Percentiles rank a stretch among this genome's conserved stretches.
These are phyloP conservation scores for Harpagifer antarcticus DNA, from an alignment of 2,797 vertebrate genomes.

Conservation along the genomic window DNA sequence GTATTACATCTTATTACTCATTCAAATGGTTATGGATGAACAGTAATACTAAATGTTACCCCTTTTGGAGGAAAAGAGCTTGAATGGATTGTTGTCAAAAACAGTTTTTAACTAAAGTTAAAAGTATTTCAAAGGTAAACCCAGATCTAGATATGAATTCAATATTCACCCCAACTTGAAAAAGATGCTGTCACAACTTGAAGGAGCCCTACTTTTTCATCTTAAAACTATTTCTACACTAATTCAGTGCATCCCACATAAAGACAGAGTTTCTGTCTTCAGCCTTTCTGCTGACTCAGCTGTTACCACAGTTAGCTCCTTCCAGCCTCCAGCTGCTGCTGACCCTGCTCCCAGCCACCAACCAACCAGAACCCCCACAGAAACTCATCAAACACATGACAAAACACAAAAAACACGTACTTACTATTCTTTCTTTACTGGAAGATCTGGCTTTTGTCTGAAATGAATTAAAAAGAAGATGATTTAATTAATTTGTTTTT, in stretches of 20 bases:
- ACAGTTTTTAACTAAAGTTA: no score
- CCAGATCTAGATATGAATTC: neutral
- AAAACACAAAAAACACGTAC: slow-evolving; percentile 67
- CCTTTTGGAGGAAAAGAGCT: neutral
- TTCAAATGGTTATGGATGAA: neutral
- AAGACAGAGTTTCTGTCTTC: neutral
- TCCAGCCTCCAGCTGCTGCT: neutral
- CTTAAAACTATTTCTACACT: neutral
- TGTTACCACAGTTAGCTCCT: no score
- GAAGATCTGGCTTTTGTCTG: slow-evolving; percentile 92
- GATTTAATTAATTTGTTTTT: slow-evolving; percentile 2
- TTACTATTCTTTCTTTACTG: slow-evolving; percentile 95
- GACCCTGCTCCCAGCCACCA: neutral
- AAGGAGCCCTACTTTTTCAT: neutral
- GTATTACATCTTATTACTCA: neutral
- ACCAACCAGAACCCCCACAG: neutral
- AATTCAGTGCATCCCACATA: neutral
- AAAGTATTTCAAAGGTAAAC: neutral
- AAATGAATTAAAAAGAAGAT: slow-evolving; percentile 31
- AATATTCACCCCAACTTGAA: neutral
- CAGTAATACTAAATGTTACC: neutral
- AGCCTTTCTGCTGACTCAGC: neutral
- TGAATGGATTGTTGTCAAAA: no score
- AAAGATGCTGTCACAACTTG: neutral
- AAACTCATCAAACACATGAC: slow-evolving; percentile 17